Evolutionary conservation across 2,797 vertebrate species (phyloP).

Genomic region (Coluber constrictor): DNA sequence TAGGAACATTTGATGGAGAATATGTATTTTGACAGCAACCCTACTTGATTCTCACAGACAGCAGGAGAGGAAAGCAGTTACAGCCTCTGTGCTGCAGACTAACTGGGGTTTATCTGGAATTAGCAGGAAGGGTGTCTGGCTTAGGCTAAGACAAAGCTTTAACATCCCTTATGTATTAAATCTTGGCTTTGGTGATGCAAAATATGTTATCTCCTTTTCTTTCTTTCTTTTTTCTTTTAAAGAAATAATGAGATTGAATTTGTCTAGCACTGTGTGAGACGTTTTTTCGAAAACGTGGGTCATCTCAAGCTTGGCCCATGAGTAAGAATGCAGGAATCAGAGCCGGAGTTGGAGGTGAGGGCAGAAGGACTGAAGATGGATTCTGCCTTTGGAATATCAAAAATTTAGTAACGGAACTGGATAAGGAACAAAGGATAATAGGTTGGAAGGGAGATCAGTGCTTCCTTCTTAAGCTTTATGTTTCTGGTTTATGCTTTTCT

Average conservation of each 20-base stretch:
- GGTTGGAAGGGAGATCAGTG: conserved; percentile 28
- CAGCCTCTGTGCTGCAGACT: neutral
- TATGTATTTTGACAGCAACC: neutral
- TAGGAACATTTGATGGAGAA: neutral
- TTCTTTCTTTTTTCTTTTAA: neutral
- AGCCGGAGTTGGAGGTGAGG: neutral
- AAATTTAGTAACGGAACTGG: conserved; percentile 13
- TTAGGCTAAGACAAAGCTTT: neutral
- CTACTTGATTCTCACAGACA: neutral
- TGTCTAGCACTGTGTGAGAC: neutral
- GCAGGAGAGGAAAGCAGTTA: neutral
- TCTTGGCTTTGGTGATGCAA: neutral
- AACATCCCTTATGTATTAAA: neutral
- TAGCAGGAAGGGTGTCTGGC: neutral
- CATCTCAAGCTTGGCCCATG: neutral
- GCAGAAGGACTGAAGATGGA: neutral
- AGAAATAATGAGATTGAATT: neutral
- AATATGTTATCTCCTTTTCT: neutral
- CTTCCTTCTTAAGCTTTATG: conserved; percentile 64
- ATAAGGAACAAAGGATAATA: conserved; percentile 9
- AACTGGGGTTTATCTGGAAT: neutral
- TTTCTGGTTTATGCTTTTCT: conserved; percentile 65
- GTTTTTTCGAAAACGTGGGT: neutral
- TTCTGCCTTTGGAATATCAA: neutral
- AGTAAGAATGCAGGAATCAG: neutral